Evolutionary conservation across 2,888 invertebrate genomes (phyloP), one percentile per base, ranked within the genome.

Genomic region (Brenthis daphne): DNA sequence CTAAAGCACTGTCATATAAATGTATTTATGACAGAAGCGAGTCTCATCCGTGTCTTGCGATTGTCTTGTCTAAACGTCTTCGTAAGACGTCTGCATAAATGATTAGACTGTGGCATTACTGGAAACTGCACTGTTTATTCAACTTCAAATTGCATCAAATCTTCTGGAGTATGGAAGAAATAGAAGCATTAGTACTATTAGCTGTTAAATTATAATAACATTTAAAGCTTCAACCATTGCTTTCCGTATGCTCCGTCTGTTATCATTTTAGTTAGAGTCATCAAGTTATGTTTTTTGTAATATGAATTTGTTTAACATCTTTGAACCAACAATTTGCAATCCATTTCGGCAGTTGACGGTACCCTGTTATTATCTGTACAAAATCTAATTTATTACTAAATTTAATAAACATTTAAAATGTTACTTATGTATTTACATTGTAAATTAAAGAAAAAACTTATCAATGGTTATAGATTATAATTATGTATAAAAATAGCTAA

Each of bases 401-500:
- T 51, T 64, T 64, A 54, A 24, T 47, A 64, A 55, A 64, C 55
- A 55, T 64, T 64, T 64, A 24, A 43, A 63, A 60, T 63, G 51
- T 63, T 63, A 63, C 50, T 37, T 8, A 60, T 51, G 51, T 63
- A 63, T 63, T 53, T 51, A 51, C 61, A 72, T n/a, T 37, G 24
- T 58, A 50, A 47, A 29, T 60, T 50, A 50, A 60, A n/a, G n/a
- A 60, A 48, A 11, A 43, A 8, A 43, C 37, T 43, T 8, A 43
- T 43, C 37, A 43, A 11, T 43, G 8, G 11, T 2, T 57, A 57
- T n/a, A 58, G 58, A 48, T 58, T 58, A 69, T 55, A 72, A 65
- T 70, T 72, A 71, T 74, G 56, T 68, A 69, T 64, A 37, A 66
- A 53, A 60, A 69, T 63, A 54, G 55, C 56, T 60, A 60, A 65